These are phyloP conservation scores for Pycnonotus jocosus DNA, from an alignment of 2,113 vertebrate genomes.

Conservation along the genomic window DNA sequence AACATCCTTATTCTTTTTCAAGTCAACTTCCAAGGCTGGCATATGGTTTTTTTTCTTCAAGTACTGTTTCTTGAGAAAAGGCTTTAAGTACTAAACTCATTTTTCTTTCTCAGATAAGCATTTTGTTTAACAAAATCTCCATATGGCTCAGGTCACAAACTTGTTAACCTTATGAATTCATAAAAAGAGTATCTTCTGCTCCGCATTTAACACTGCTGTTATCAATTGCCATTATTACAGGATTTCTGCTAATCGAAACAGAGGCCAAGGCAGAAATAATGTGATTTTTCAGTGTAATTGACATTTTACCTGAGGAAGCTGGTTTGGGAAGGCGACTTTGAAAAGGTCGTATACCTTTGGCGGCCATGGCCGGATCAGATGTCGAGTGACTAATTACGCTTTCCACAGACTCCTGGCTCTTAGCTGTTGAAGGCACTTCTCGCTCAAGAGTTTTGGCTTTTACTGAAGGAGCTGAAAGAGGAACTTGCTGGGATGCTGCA, in stretches of 20 bases:
- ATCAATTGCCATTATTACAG: slow-evolving; percentile 15
- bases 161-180: slow-evolving; percentile 32
- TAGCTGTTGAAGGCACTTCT: slow-evolving; percentile 82
- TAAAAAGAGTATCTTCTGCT: not conserved
- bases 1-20: not conserved
- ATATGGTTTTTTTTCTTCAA: not conserved
- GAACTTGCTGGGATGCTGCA: slow-evolving; percentile 43
- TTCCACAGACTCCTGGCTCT: slow-evolving; percentile 57
- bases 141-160: slow-evolving; percentile 1
- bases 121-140: slow-evolving; percentile 14
- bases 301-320: slow-evolving; percentile 77
- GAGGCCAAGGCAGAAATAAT: not conserved
- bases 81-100: not conserved
- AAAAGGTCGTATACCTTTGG: slow-evolving; percentile 54
- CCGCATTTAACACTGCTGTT: slow-evolving; percentile 23
- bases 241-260: slow-evolving; percentile 32
- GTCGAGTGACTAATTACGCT: slow-evolving; percentile 74
- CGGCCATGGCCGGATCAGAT: slow-evolving; percentile 75
- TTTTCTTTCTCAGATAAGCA: slow-evolving; percentile 19
- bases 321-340: slow-evolving; percentile 79
- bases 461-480: slow-evolving; percentile 42
- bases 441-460: slow-evolving; percentile 77
- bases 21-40: not conserved
- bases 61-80: not conserved
- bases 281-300: slow-evolving; percentile 39